Percentiles rank a stretch among this genome's conserved stretches.
These are phyloP conservation scores for Drosophila barbarae DNA, from an alignment of 2,888 invertebrate species.

Conservation along the genomic window DNA sequence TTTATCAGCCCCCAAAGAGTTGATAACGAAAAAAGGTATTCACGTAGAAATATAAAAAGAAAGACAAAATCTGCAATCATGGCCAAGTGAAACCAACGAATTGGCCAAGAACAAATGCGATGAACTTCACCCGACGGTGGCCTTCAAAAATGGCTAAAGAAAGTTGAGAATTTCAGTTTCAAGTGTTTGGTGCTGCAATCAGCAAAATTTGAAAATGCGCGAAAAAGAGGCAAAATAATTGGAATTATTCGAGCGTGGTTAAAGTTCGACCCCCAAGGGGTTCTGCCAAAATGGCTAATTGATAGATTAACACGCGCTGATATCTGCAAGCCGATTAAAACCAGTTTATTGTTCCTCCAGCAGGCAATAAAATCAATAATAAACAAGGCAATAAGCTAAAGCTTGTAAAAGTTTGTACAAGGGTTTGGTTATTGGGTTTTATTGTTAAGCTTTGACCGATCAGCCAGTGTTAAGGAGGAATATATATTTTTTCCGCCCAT, in stretches of 20 bases:
- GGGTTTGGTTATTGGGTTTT: slow-evolving; percentile 17
- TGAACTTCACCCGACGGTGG: slow-evolving; percentile 53
- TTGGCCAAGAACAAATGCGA: slow-evolving; percentile 38
- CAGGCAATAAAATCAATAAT: slow-evolving; percentile 3
- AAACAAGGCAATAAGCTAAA: slow-evolving; percentile 20
- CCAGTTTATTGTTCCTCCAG: slow-evolving; percentile 19
- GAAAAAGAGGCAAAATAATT: slow-evolving; percentile 11
- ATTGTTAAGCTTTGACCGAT: slow-evolving; percentile 38
- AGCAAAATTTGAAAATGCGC: slow-evolving; percentile 31
- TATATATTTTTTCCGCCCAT: background rate
- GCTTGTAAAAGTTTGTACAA: slow-evolving; percentile 35
- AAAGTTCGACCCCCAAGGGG: slow-evolving; percentile 16
- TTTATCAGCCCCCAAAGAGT: slow-evolving; percentile 26
- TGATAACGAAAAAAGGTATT: slow-evolving; percentile 32
- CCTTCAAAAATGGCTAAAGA: slow-evolving; percentile 51
- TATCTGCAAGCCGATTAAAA: slow-evolving; percentile 24
- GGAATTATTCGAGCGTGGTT: slow-evolving; percentile 1
- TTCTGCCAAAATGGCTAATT: slow-evolving; percentile 24
- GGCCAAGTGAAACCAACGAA: slow-evolving; percentile 21
- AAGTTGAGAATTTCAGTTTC: slow-evolving; percentile 38
- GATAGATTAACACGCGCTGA: slow-evolving; percentile 34
- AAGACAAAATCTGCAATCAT: slow-evolving; percentile 38
- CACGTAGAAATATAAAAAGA: slow-evolving; percentile 4
- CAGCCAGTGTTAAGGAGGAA: slow-evolving; percentile 1
- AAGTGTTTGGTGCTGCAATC: slow-evolving; percentile 41